Evolutionary conservation across 1,140 invertebrate species (phyloP), one percentile per base, ranked within the genome.

Genomic region (Danaus melanippus): DNA sequence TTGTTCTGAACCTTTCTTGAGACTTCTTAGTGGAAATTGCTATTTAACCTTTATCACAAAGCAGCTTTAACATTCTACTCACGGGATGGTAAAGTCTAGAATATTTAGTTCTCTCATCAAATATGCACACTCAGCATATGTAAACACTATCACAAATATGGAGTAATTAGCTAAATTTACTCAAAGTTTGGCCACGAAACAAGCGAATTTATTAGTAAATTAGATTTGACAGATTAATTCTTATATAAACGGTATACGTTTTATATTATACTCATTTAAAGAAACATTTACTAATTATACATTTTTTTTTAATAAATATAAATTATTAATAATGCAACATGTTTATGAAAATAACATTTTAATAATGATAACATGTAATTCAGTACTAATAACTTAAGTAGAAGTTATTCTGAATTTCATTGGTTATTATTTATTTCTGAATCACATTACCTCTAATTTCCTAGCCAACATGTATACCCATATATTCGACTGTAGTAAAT

Each of bases 401-500:
- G 21, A 3, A 32, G 4, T 32, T 32, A 32, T 32, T 32, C 21
- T 5, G 21, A 32, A 32, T 32, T 32, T 32, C 21, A 5, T 32
- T 32, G 2, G 21, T 32, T 32, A 32, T 32, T 42, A 42, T 42
- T 50, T 42, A 50, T n/a, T 42, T 42, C 40, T 9, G 11, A 8
- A 48, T 55, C 8, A 53, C 42, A 8, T 47, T 10, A n/a, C 47
- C 56, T 50, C 57, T 44, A 43, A 15, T 11, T 52, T 58, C 48
- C 21, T 58, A 54, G 61, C 62, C 53, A 39, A 11, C n/a, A 12
- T 39, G 42, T 61, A 54, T 50, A 53, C 64, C 57, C 56, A 59
- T 58, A 58, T 64, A 58, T 64, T 65, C 62, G 55, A 62, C 50
- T 53, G 54, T 65, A 62, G 51, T 56, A 68, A 68, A 68, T 65